These are phyloP conservation scores for Darevskia nairensis DNA, from an alignment of 2,797 vertebrate genomes.

Conservation along the genomic window DNA sequence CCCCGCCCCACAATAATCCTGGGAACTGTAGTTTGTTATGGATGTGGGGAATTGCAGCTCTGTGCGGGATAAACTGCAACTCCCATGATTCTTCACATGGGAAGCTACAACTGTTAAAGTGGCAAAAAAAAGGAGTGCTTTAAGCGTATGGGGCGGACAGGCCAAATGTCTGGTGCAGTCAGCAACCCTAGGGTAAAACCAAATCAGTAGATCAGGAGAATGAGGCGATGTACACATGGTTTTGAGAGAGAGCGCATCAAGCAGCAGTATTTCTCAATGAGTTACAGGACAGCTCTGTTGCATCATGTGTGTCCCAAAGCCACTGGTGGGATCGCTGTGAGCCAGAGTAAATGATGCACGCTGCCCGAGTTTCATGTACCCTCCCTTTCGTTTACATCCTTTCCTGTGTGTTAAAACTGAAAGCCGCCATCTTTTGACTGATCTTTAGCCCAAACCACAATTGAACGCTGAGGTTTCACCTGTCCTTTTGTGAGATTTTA, in stretches of 20 bases:
- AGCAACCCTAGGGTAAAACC: background rate
- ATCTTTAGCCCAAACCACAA: conserved; percentile 15
- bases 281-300: too few species aligned
- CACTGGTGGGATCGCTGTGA: too few species aligned
- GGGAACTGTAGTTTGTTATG: too few species aligned
- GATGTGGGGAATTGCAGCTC: too few species aligned
- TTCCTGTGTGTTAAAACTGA: conserved; percentile 5
- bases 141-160: background rate
- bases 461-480: background rate
- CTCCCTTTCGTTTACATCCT: background rate
- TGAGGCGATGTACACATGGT: background rate
- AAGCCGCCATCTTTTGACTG: conserved; percentile 1
- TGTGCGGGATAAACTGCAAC: too few species aligned
- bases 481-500: background rate
- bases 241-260: too few species aligned
- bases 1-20: too few species aligned
- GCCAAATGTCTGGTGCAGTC: background rate
- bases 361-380: background rate
- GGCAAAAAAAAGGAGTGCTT: too few species aligned
- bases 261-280: too few species aligned
- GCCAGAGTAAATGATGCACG: too few species aligned
- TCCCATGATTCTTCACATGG: too few species aligned
- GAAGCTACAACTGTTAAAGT: background rate
- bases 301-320: too few species aligned
- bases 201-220: background rate